Conservation (phyloP, 2,888 invertebrate species). For the Mimachlamys varia region DNA sequence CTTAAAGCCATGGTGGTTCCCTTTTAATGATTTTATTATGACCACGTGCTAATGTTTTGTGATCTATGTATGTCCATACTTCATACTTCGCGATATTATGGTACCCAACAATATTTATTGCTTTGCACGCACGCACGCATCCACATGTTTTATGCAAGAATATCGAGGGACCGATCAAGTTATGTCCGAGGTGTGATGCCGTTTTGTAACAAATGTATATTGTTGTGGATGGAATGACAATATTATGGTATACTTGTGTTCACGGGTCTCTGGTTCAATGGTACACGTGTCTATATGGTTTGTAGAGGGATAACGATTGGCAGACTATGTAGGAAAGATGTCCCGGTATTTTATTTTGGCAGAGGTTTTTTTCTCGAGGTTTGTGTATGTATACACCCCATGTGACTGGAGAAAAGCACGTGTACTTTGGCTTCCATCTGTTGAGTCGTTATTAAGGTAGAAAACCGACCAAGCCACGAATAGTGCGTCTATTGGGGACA, state of each 20-base stretch:
- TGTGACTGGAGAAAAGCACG: not conserved
- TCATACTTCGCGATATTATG: not conserved
- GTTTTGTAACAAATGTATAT: not conserved
- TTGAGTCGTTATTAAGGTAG: too few species aligned
- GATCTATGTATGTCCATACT: not conserved
- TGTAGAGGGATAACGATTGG: not conserved
- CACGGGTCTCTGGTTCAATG: not conserved
- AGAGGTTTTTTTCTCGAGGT: not conserved
- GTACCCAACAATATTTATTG: not conserved
- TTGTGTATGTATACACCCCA: not conserved
- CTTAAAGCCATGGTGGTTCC: not conserved
- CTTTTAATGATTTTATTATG: not conserved
- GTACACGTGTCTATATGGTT: not conserved
- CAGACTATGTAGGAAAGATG: not conserved
- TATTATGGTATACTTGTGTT: not conserved
- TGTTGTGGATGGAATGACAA: not conserved
- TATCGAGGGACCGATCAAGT: not conserved
- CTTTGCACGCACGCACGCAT: not conserved
- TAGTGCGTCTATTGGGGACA: not conserved
- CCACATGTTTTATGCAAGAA: not conserved
- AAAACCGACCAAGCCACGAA: too few species aligned
- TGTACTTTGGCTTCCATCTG: not conserved
- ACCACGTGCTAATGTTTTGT: constrained; percentile 5
- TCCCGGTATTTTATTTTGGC: not conserved
- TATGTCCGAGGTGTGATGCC: not conserved